phyloP scores from a whole-genome alignment of 2,888 invertebrate genomes.

The Phasia obesa region DNA sequence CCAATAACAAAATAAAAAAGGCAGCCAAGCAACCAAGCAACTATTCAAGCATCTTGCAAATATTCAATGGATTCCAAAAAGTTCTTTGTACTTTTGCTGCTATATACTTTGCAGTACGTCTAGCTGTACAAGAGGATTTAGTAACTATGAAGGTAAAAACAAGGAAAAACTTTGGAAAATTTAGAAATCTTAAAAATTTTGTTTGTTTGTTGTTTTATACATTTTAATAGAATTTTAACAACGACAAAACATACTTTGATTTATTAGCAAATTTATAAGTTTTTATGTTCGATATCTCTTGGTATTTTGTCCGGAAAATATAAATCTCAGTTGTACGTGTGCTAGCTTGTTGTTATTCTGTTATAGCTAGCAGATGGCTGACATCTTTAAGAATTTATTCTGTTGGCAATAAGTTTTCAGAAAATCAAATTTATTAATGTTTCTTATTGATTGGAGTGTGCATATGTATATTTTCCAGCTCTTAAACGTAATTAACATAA shows the following conservation, averaged over 20 bases:
- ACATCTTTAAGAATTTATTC: slow-evolving; percentile 2
- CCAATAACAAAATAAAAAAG: slow-evolving; percentile 25
- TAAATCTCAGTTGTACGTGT: slow-evolving; percentile 25
- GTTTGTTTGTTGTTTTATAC: slow-evolving; percentile 20
- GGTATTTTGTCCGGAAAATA: not conserved
- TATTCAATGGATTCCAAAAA: slow-evolving; percentile 29
- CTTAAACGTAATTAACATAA: not conserved
- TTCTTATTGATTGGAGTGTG: not conserved
- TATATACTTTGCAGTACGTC: slow-evolving; percentile 15
- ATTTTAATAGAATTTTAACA: slow-evolving; percentile 40
- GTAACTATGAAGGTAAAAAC: slow-evolving; percentile 7
- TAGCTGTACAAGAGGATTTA: slow-evolving; percentile 2
- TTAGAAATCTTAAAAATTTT: slow-evolving; percentile 31
- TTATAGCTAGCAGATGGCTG: slow-evolving; percentile 5
- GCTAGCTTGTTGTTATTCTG: not conserved
- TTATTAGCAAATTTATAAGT: slow-evolving; percentile 55
- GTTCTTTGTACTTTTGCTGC: slow-evolving; percentile 27
- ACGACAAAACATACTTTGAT: slow-evolving; percentile 50
- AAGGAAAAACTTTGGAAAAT: slow-evolving; percentile 36
- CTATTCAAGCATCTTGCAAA: not conserved
- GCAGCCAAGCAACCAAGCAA: slow-evolving; percentile 17
- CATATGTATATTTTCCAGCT: not conserved
- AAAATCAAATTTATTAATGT: not conserved
- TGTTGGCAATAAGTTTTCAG: slow-evolving; percentile 7
- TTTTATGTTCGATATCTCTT: slow-evolving; percentile 20